These are phyloP conservation scores for Eueides isabella DNA, from an alignment of 1,140 invertebrate genomes.

Conservation along the genomic window DNA sequence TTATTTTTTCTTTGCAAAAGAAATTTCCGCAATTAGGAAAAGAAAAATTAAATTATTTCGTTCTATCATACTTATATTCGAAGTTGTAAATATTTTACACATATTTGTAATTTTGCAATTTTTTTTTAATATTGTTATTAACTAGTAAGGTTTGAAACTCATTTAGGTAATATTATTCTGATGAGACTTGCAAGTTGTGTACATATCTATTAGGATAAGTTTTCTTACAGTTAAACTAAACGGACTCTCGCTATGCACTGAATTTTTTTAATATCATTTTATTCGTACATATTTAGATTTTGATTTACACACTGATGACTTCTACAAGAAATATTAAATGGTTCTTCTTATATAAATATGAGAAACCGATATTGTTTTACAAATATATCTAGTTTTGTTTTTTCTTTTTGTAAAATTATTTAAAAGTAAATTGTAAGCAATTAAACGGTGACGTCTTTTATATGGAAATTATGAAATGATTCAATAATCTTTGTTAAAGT, in stretches of 20 bases:
- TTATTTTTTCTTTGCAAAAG: neutral
- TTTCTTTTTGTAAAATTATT: neutral
- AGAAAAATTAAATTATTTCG: conserved; percentile 28
- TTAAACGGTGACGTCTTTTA: too few species aligned
- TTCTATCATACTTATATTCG: conserved; percentile 48
- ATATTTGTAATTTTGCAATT: conserved; percentile 77
- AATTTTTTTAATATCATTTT: conserved; percentile 8
- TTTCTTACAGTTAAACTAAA: conserved; percentile 46
- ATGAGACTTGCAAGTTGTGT: conserved; percentile 79
- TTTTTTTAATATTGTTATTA: conserved; percentile 64
- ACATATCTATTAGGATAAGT: conserved; percentile 79
- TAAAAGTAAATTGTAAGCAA: neutral
- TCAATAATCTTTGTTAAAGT: neutral
- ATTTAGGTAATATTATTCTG: conserved; percentile 69
- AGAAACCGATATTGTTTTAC: neutral
- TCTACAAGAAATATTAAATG: neutral
- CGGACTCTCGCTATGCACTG: neutral
- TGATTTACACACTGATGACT: neutral
- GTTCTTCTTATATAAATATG: neutral
- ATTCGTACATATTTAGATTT: conserved; percentile 2
- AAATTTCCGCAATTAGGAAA: neutral
- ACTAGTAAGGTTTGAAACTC: conserved; percentile 71
- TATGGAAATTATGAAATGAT: too few species aligned
- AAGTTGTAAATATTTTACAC: conserved; percentile 81
- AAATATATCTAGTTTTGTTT: neutral